A percentile compares a stretch with the other conserved stretches of the same genome.
phyloP scores from a whole-genome alignment of 2,113 vertebrate genomes.

The Asarcornis scutulata region DNA sequence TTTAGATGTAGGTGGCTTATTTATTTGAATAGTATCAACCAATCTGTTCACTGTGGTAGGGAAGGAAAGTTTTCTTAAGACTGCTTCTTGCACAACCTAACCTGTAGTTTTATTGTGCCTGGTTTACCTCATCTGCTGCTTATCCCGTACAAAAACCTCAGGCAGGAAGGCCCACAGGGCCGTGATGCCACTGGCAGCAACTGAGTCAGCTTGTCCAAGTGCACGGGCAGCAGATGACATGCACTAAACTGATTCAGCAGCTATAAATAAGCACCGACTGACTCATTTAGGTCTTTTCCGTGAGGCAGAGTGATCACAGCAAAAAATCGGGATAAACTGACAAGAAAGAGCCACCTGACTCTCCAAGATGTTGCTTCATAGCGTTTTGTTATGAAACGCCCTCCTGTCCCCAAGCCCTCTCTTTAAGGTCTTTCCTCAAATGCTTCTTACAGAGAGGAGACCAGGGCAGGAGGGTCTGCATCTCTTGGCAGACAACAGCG shows the following conservation, averaged over 20 bases:
- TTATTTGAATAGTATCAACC: not conserved
- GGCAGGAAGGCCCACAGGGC: not conserved
- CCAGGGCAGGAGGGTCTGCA: too few relatives aligned
- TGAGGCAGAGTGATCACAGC: accelerated
- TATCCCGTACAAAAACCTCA: too few relatives aligned
- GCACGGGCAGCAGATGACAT: not conserved
- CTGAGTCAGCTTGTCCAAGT: not conserved
- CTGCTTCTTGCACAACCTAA: not conserved
- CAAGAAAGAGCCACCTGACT: not conserved
- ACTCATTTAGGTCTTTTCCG: not conserved
- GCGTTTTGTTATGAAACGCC: accelerated
- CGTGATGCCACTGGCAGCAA: not conserved
- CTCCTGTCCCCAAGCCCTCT: accelerated
- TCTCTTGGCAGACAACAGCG: too few relatives aligned
- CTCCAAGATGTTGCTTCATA: not conserved
- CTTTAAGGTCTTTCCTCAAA: accelerated
- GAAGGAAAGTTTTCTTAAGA: not conserved
- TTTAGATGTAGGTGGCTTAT: not conserved
- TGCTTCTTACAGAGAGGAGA: accelerated
- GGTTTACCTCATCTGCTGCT: not conserved
- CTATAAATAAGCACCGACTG: not conserved
- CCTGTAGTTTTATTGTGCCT: not conserved
- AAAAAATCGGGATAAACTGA: not conserved
- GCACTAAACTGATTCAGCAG: not conserved
- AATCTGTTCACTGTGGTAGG: accelerated